Percentiles rank a stretch among this genome's conserved stretches.
These are phyloP conservation scores for Lasioglossum morio DNA, from an alignment of 2,888 invertebrate genomes.

Conservation along the genomic window DNA sequence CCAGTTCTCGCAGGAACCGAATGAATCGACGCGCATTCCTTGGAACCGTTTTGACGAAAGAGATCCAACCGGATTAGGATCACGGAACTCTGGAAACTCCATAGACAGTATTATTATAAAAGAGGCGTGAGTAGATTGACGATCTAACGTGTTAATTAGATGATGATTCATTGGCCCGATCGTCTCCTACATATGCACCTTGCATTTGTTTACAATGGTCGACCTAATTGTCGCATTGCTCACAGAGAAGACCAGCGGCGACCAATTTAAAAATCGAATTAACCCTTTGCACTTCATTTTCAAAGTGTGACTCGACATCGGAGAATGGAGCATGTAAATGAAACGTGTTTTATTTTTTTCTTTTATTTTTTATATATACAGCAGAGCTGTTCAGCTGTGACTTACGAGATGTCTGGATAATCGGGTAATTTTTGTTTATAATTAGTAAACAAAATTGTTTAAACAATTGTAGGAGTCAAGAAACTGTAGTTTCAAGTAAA, in stretches of 20 bases:
- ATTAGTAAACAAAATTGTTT: too few relatives aligned
- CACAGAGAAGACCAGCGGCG: background rate
- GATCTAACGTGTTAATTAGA: constrained; percentile 7
- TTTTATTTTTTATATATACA: too few relatives aligned
- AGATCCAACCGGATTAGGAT: constrained; percentile 62
- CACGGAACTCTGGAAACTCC: constrained; percentile 45
- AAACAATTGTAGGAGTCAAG: too few relatives aligned
- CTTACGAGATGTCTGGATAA: too few relatives aligned
- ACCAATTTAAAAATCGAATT: background rate
- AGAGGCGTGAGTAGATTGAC: constrained; percentile 78
- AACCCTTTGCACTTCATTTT: too few relatives aligned
- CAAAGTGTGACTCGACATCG: too few relatives aligned
- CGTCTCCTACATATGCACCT: background rate
- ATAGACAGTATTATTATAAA: constrained; percentile 78
- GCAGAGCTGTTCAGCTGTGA: too few relatives aligned
- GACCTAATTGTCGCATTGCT: background rate
- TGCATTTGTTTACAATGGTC: background rate
- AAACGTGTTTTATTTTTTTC: too few relatives aligned
- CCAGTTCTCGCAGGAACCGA: constrained; percentile 68
- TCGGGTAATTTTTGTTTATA: too few relatives aligned
- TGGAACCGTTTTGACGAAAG: constrained; percentile 75
- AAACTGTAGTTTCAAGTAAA: too few relatives aligned
- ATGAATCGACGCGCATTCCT: constrained; percentile 69
- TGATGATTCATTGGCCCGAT: constrained; percentile 6
- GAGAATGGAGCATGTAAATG: too few relatives aligned